A percentile compares a stretch with the other conserved stretches of the same genome.
phyloP scores from a whole-genome alignment of 2,888 invertebrate species.

The Sphaeridia pumilis region DNA sequence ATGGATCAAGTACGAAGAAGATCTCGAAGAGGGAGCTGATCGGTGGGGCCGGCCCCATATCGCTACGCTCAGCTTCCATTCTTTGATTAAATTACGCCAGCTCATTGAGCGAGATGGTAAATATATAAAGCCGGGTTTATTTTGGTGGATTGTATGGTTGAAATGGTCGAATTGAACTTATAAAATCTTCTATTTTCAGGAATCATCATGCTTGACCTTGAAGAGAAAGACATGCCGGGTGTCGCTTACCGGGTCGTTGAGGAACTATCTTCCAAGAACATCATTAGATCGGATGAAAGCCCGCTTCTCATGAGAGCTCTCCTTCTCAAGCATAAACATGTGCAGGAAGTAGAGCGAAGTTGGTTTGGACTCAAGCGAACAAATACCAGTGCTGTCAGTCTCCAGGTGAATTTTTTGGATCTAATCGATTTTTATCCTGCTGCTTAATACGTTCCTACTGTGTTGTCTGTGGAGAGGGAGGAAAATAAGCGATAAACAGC shows the following conservation, averaged over 20 bases:
- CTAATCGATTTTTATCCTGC: too few relatives aligned
- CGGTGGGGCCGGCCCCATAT: constrained; percentile 94
- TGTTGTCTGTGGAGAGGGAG: too few relatives aligned
- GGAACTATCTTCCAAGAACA: constrained; percentile 69
- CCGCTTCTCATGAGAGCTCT: constrained; percentile 74
- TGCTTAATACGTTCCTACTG: too few relatives aligned
- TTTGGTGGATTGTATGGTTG: too few relatives aligned
- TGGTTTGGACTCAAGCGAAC: constrained; percentile 63
- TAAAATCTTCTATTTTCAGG: constrained; percentile 41
- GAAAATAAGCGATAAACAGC: too few relatives aligned
- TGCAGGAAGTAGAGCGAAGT: constrained; percentile 61
- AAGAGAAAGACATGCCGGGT: constrained; percentile 76
- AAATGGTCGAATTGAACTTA: too few relatives aligned
- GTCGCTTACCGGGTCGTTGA: constrained; percentile 66
- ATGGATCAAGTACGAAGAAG: constrained; percentile 98
- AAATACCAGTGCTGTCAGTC: constrained; percentile 62
- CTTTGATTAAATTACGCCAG: constrained; percentile 62
- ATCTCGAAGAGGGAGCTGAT: constrained; percentile 84
- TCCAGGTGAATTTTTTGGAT: constrained; percentile 29
- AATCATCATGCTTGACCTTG: constrained; percentile 73
- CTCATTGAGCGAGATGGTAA: constrained; percentile 42
- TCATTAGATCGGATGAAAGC: constrained; percentile 71
- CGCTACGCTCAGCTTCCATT: constrained; percentile 87
- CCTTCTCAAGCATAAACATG: constrained; percentile 72
- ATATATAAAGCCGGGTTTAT: too few relatives aligned